Evolutionary conservation across 2,888 invertebrate genomes (phyloP), one percentile per base, ranked within the genome.

Genomic region (Heliothis peltigera): DNA sequence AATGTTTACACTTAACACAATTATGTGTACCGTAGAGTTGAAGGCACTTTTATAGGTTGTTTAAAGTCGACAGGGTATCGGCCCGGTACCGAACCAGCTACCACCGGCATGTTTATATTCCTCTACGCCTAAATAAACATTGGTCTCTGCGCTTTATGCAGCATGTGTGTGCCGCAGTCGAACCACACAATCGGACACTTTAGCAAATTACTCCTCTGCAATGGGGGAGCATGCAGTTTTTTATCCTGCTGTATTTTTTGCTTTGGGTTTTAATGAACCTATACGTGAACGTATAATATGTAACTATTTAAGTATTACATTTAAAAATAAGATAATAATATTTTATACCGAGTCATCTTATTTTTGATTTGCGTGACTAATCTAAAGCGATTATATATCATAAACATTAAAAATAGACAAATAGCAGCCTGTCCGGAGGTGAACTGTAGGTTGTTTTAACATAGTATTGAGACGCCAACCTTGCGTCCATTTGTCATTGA

Each of bases 51-150:
- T 83, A 81, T 80, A 77, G 75, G 78, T 80, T 81, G 81, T 80
- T 82, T 81, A 77, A 78, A 77, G 81, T 75, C 73, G 65, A 63
- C 71, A 68, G 67, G 65, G 67, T 70, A 77, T 68, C 69, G 80
- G 70, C 48, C 71, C 61, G 59, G 72, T 58, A 74, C 80, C 77
- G 64, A 76, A 87, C 84, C 68, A 70, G 77, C 77, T 82, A 84
- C 81, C 74, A 69, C 63, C 67, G 75, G 65, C 61, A 69, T 90
- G 89, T 91, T 91, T 91, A 89, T 87, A 81, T 82, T 87, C 76
- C 83, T 83, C 83, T 83, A 84, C 82, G 87, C 89, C 87, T 89
- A 89, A 87, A 84, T 86, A 91, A 92, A 92, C 91, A 91, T 51
- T 69, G 74, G 54, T 64, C 70, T 56, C 79, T 78, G 64, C 80